These are phyloP conservation scores for Pseudoatta argentina DNA, from an alignment of 1,140 invertebrate genomes.

Conservation along the genomic window DNA sequence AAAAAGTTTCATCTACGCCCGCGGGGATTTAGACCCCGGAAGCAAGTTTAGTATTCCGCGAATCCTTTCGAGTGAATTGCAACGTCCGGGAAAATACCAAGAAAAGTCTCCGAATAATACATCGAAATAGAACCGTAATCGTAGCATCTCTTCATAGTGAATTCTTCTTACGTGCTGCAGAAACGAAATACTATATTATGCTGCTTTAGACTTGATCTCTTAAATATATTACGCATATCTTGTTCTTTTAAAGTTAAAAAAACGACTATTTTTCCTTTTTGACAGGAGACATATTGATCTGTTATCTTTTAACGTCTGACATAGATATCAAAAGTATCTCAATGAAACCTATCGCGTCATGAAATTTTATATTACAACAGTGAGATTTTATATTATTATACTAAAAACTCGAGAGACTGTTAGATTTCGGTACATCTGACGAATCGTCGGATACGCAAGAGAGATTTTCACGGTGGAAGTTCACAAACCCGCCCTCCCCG, in stretches of 20 bases:
- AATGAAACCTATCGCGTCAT: background rate
- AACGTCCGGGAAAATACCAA: background rate
- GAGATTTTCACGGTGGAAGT: constrained; percentile 28
- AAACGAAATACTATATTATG: background rate
- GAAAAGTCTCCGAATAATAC: constrained; percentile 32
- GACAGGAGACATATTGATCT: background rate
- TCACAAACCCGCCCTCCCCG: background rate
- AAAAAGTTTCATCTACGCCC: constrained; percentile 11
- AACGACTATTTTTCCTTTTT: background rate
- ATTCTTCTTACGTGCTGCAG: background rate
- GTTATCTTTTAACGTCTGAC: background rate
- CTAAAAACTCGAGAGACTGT: background rate
- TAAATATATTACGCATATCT: background rate
- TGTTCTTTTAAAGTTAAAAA: background rate
- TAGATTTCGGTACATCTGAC: background rate
- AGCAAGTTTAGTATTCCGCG: constrained; percentile 43
- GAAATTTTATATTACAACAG: constrained; percentile 20
- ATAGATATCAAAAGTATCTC: background rate
- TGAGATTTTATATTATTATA: background rate
- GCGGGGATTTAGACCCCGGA: background rate
- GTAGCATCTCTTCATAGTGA: background rate
- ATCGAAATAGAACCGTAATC: constrained; percentile 7
- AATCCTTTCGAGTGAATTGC: constrained; percentile 8
- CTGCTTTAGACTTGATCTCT: background rate
- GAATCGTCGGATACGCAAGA: background rate